Evolutionary conservation across 2,113 vertebrate genomes (phyloP).

Genomic region (Hippocampus barbouri): DNA sequence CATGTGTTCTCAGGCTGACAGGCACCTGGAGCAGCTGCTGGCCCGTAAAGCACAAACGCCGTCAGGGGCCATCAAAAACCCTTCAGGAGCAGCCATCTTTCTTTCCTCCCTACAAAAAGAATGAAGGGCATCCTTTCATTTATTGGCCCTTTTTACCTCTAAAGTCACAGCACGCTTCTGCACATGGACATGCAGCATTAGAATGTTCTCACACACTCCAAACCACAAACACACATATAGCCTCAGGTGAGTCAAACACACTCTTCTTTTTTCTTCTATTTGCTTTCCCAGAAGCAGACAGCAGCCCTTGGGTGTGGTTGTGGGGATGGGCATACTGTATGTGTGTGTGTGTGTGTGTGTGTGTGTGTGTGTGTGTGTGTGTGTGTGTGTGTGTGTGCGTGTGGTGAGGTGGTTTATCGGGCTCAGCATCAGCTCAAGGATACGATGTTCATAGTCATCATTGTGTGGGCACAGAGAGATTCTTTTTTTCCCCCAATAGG

Average conservation of each 20-base stretch:
- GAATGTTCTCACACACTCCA: constrained; percentile 35
- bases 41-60: constrained; percentile 49
- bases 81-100: constrained; percentile 52
- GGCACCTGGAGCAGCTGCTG: constrained; percentile 69
- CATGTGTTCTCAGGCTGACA: constrained; percentile 10
- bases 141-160: constrained; percentile 50
- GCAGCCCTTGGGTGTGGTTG: constrained; percentile 15
- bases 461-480: constrained; percentile 40
- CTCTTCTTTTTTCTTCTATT: constrained; percentile 14
- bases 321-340: constrained; percentile 5
- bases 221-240: constrained; percentile 39
- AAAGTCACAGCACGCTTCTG: constrained; percentile 24
- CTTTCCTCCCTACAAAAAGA: constrained; percentile 65
- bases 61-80: constrained; percentile 62
- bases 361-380: not conserved
- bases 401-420: constrained; percentile 40
- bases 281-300: constrained; percentile 35
- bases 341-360: not conserved
- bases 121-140: constrained; percentile 60
- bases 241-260: constrained; percentile 46
- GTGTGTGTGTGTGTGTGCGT: too few species aligned
- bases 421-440: constrained; percentile 37
- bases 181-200: constrained; percentile 16
- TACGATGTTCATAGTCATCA: constrained; percentile 41
- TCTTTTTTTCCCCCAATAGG: constrained; percentile 41